Evolutionary conservation across 2,888 invertebrate genomes (phyloP), one percentile per base, ranked within the genome.

Genomic region (Apamea epomidion): DNA sequence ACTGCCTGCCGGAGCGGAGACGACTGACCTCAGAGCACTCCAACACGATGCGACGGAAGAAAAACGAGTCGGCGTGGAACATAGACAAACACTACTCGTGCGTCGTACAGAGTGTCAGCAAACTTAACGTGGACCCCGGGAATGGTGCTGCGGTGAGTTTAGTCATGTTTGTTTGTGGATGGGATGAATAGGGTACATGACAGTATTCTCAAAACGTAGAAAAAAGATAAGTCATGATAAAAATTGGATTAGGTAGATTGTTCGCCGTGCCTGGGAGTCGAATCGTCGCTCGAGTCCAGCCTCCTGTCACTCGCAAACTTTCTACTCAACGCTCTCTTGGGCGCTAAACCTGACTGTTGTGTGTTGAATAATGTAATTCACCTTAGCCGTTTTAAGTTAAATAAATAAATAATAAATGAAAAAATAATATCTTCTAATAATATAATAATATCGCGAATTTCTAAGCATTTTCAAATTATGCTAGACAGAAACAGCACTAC

Each of bases 91-190:
- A 97, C 74, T 99, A 98, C 94, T 97, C 97, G 5, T 97, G 99
- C 84, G 97, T 97, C 29, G 97, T 99, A 70, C 98, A 98, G 91
- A 98, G 98, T 82, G 98, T 98, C 71, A 98, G 98, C 75, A 97
- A 98, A 89, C 97, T 99, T n/a, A 99, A 99, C 95, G 98, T 98
- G 89, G 99, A 99, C 94, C 96, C 97, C 0, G 98, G 98, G 81
- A 97, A 98, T 88, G 97, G 97, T 71, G 98, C 98, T 37, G 98
- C 98, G 97, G 98, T 98, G 92, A 93, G 90, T 79, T 78, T 29
- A 16, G 0, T 7, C 0, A 6, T 21, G 4, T 5, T 29, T 74
- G 0, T 73, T 37, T 21, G 29, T 62, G 25, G 4, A 54, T 29
- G 25, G 21, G 29, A 16, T 62, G 72, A 60, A n/a, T 68, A 37